Percentiles rank a stretch among this genome's conserved stretches.
phyloP scores from a whole-genome alignment of 2,797 vertebrate species.

The Remorina albescens region DNA sequence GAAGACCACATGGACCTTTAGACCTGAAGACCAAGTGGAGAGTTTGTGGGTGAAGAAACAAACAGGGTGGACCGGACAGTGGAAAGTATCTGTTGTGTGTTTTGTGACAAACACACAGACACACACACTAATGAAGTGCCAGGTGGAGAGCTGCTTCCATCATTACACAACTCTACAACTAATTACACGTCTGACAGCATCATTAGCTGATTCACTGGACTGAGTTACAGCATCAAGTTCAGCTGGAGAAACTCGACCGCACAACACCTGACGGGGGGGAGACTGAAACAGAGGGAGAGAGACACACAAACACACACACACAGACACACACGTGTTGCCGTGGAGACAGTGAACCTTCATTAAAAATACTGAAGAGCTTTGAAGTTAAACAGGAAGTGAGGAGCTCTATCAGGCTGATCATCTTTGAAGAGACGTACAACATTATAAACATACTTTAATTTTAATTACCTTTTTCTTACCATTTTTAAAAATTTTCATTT shows the following conservation, averaged over 20 bases:
- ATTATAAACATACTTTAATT: too few relatives aligned
- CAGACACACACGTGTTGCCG: too few relatives aligned
- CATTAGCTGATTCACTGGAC: conserved; percentile 66
- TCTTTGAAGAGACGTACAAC: too few relatives aligned
- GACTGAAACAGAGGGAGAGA: too few relatives aligned
- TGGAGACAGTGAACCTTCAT: too few relatives aligned
- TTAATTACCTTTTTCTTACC: too few relatives aligned
- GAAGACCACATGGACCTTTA: too few relatives aligned
- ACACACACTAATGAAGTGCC: conserved; percentile 28
- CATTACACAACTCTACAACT: conserved; percentile 52
- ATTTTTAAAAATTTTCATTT: too few relatives aligned
- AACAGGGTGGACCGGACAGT: not conserved
- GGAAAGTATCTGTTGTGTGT: not conserved
- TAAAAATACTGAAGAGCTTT: too few relatives aligned
- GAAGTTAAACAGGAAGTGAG: too few relatives aligned
- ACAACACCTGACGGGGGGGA: conserved; percentile 11
- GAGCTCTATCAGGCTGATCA: too few relatives aligned
- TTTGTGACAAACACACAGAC: conserved; percentile 19
- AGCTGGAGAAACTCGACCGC: conserved; percentile 48
- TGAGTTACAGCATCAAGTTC: conserved; percentile 74
- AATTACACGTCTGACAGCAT: conserved; percentile 66
- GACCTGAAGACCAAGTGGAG: too few relatives aligned
- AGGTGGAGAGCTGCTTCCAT: conserved; percentile 30
- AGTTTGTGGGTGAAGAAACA: not conserved
- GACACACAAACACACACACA: conserved; percentile 35